Base-by-base conservation (phyloP, 1,140 invertebrate genomes). In the Zaprionus capensis region DNA sequence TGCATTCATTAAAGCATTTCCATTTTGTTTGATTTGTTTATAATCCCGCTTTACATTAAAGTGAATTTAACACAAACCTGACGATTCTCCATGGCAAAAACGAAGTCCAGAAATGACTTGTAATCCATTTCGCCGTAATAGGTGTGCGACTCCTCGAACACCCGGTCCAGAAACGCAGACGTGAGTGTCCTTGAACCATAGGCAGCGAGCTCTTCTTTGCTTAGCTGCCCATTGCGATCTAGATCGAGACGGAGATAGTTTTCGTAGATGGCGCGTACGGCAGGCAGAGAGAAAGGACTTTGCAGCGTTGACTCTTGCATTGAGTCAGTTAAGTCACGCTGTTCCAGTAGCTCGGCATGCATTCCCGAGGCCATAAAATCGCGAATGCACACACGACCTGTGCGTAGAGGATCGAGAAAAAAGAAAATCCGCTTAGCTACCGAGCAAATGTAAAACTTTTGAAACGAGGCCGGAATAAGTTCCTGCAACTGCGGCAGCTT, bases 101-200 rank as follows among this genome's bases (percentile, higher is more conserved):
- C 97, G 93, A 99, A 97, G 92, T 99, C 98, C 20, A 99, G 93
- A 93, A 98, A 99, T 0, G 98, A 98, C 93, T 99, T 99, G 92
- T 99, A 99, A 93, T 99, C 98, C 96, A 99, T 99, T 95, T 99
- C 98, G 7, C 97, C 98, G 83, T 98, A 96, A 91, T 98, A 99
- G 0, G 98, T 99, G 0, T 98, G 94, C 85, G 97, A 98, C 91
- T 99, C 98, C 93, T 99, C 97, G 93, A 99, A 99, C 0, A 99
- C 97, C 56, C 98, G 94, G 79, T 98, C 97, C 12, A 99, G 94
- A 93, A 99, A 99, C 3, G 97, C 96, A 59, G 96, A 94, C 0
- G 98, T 99, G n/a, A 99, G 92, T 0, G 97, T 98, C 11, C 97
- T 97, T 7, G 97, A 97, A 1, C 97, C 98, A 93, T 97, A 98